Percentiles rank a stretch among this genome's conserved stretches.
Evolutionary conservation across 2,888 invertebrate genomes (phyloP).

Genomic region (Polydrusus pterygomalis): DNA sequence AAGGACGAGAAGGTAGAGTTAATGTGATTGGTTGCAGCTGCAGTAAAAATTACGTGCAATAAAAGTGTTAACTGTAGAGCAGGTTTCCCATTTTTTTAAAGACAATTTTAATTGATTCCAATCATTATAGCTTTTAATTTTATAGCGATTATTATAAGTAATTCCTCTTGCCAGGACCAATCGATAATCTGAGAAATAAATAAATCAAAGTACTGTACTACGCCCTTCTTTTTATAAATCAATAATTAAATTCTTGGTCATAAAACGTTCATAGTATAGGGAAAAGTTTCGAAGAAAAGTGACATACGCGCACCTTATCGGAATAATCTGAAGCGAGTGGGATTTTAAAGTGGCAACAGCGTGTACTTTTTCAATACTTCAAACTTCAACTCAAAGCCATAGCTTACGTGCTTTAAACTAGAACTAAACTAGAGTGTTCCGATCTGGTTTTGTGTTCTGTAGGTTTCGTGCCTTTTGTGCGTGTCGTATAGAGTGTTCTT

Average conservation of each 20-base stretch:
- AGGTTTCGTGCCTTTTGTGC: slow-evolving; percentile 28
- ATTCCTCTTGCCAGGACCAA: too few relatives aligned
- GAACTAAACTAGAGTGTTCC: slow-evolving; percentile 18
- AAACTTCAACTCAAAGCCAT: slow-evolving; percentile 16
- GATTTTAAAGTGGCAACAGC: slow-evolving; percentile 36
- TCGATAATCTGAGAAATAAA: too few relatives aligned
- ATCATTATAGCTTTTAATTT: too few relatives aligned
- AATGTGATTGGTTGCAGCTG: too few relatives aligned
- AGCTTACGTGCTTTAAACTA: slow-evolving; percentile 23
- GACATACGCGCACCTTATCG: slow-evolving; percentile 26
- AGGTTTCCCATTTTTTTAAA: too few relatives aligned
- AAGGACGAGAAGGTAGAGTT: too few relatives aligned
- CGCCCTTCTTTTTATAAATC: not conserved
- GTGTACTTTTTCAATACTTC: slow-evolving; percentile 21
- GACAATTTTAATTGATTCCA: too few relatives aligned
- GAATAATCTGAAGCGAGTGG: slow-evolving; percentile 13
- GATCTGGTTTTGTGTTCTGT: slow-evolving; percentile 21
- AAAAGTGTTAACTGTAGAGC: too few relatives aligned
- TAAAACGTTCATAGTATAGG: not conserved
- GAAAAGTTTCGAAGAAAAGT: not conserved
- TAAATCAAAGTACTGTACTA: too few relatives aligned
- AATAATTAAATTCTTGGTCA: not conserved
- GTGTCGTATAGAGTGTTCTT: slow-evolving; percentile 24
- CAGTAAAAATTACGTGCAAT: too few relatives aligned
- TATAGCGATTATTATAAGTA: too few relatives aligned